These are phyloP conservation scores for Falco novaeseelandiae DNA, from an alignment of 2,797 vertebrate species.

Conservation along the genomic window DNA sequence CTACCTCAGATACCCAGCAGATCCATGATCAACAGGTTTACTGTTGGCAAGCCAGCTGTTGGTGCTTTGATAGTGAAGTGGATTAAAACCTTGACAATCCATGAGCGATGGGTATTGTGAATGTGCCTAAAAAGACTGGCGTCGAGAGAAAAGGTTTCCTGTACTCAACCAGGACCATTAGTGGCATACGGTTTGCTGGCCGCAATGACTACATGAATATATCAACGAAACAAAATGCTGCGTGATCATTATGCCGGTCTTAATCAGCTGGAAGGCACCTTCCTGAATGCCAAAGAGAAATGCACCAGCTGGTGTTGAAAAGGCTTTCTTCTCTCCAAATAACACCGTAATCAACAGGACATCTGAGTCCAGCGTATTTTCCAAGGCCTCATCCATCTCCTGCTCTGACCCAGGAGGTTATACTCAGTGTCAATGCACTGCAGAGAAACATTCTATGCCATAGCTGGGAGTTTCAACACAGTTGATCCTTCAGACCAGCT, in stretches of 20 bases:
- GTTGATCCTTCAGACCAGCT: background rate
- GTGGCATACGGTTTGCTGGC: background rate
- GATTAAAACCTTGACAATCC: background rate
- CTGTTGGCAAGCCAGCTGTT: background rate
- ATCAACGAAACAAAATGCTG: slow-evolving; percentile 5
- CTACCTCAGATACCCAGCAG: background rate
- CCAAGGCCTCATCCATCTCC: background rate
- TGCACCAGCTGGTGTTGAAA: slow-evolving; percentile 10
- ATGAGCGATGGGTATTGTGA: background rate
- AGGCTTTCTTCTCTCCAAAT: background rate
- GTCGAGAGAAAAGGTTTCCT: background rate
- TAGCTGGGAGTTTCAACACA: background rate
- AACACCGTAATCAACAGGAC: background rate
- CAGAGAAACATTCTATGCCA: background rate
- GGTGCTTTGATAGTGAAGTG: background rate
- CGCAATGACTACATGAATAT: background rate
- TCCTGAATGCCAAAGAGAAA: background rate
- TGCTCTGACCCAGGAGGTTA: background rate
- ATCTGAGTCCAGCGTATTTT: slow-evolving; percentile 18
- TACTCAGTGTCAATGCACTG: background rate
- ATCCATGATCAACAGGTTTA: background rate
- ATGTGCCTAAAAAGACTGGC: background rate
- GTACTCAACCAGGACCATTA: background rate
- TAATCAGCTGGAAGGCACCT: slow-evolving; percentile 15
- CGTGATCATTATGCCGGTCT: background rate